These are phyloP conservation scores for Rapana venosa DNA, from an alignment of 2,888 invertebrate genomes.

Conservation along the genomic window DNA sequence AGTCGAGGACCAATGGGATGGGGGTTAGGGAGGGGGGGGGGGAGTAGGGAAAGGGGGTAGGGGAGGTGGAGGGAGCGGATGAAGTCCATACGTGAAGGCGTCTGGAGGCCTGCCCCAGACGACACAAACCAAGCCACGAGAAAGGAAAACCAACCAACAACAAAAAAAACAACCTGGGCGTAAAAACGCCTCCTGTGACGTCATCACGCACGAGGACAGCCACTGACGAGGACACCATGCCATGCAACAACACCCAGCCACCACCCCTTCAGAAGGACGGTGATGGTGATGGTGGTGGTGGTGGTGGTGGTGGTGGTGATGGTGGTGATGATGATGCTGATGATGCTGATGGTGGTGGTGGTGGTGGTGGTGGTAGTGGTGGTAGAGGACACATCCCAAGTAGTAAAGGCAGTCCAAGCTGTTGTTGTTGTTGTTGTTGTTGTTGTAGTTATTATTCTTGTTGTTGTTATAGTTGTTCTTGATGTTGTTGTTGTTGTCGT, in stretches of 20 bases:
- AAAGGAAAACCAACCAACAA: not conserved
- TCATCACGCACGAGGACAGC: not conserved
- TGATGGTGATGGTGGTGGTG: no score
- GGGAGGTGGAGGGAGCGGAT: not conserved
- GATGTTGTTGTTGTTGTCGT: not conserved
- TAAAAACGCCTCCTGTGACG: not conserved
- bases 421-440: not conserved
- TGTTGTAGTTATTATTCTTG: no score
- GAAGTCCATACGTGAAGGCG: not conserved
- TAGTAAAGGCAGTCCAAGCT: not conserved
- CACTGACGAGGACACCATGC: not conserved
- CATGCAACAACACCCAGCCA: not conserved
- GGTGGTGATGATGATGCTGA: no score
- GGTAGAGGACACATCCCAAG: not conserved
- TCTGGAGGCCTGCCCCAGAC: slow-evolving; percentile 38
- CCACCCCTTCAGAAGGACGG: not conserved
- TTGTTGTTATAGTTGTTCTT: no score
- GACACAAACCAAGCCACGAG: not conserved
- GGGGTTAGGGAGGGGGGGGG: not conserved
- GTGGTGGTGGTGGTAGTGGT: no score
- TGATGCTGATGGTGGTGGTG: no score
- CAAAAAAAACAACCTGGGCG: not conserved
- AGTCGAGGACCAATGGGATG: not conserved
- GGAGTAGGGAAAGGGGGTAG: not conserved
- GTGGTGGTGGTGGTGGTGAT: no score